Conservation (phyloP, 2,888 invertebrate species). For the Drosophila pseudotalamancana region DNA sequence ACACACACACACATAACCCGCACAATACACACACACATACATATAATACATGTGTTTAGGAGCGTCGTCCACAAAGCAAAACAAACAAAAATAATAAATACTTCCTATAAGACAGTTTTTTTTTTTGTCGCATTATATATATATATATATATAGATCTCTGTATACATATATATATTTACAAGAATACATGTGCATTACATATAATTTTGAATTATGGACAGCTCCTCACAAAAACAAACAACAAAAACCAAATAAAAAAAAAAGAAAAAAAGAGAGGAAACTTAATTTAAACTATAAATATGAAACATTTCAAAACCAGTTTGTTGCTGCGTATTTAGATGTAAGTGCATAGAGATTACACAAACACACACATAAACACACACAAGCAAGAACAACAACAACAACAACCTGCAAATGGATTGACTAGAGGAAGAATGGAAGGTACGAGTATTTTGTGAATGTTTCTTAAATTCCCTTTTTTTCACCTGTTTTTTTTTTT, state of each 20-base stretch:
- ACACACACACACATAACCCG: background rate
- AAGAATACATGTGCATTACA: too few species aligned
- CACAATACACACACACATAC: slow-evolving; percentile 6
- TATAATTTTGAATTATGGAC: slow-evolving; percentile 26
- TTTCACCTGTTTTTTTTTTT: slow-evolving; percentile 16
- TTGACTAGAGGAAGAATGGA: slow-evolving; percentile 12
- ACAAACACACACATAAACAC: slow-evolving; percentile 5
- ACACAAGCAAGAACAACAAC: slow-evolving; percentile 9
- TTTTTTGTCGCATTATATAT: slow-evolving; percentile 1
- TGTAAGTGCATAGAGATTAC: slow-evolving; percentile 46
- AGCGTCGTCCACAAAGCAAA: background rate
- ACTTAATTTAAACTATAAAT: background rate
- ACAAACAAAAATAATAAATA: background rate
- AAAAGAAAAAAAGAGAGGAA: background rate
- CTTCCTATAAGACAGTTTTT: slow-evolving; percentile 34
- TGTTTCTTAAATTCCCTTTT: slow-evolving; percentile 23
- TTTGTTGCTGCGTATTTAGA: slow-evolving; percentile 41
- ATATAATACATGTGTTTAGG: slow-evolving; percentile 7
- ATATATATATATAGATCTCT: background rate
- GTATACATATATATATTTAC: background rate
- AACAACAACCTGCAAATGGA: slow-evolving; percentile 19
- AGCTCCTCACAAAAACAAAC: slow-evolving; percentile 6
- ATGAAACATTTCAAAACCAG: background rate
- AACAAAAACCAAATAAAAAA: background rate
- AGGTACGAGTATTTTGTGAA: slow-evolving; percentile 54